Base-by-base conservation (phyloP, 92 coral and sea anemone species). In the Paragorgia papillata region DNA sequence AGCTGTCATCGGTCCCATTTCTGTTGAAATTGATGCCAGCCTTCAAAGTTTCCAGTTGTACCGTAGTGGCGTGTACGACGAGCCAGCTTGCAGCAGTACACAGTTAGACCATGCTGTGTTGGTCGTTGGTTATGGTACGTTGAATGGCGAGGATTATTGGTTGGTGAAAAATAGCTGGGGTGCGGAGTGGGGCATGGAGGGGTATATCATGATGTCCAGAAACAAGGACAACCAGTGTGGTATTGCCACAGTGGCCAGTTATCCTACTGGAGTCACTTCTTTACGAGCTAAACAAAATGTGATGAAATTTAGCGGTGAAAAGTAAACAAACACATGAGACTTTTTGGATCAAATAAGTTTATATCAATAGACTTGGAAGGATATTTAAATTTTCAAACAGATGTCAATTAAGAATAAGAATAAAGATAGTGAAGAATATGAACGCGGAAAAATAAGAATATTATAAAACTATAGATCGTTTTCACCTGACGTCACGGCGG, bases 21-120 rank as follows among this genome's bases (percentile, higher is more conserved):
- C 97, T 9, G 92, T 92, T 19, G 92, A 92, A 35, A 92, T 92
- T 59, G 97, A 92, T 60, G 97, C 96, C 7, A 83, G 92, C 59
- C 96, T 66, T 20, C 61, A 74, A 28, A 80, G 90, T 1, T 92
- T 92, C 56, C 96, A 90, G 54, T 87, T 92, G 69, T 92, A 92
- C 73, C 83, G 66, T 62, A 48, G 55, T 17, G 97, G 97, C 2
- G 88, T 92, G 17, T 92, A 90, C 29, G 85, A 86, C 58, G 97
- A 92, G 17, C 80, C 87, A 15, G 74, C 71, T 5, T 92, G 97
- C 61, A 40, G 58, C 56, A 68, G 55, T 31, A 68, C 75, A 20
- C 15, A 18, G 27, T 35, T 68, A 9, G 75, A 44, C 29, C 57
- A 70, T 37, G 39, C 28, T 28, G 31, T 49, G 28, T 35, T 70